Conservation (phyloP, 2,797 vertebrate genomes). For the Xenopus petersii region DNA sequence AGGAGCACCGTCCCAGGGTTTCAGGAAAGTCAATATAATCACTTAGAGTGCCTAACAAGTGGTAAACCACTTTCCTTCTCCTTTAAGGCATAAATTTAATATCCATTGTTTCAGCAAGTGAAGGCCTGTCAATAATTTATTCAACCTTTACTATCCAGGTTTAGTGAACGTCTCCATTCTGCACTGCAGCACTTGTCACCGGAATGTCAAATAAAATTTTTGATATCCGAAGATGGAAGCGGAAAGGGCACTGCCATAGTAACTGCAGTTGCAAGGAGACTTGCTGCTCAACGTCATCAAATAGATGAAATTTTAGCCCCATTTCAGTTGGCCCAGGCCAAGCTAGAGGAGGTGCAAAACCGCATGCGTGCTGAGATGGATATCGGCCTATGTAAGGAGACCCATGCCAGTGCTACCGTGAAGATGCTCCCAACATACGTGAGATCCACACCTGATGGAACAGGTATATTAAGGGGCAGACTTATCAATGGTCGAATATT, state of each 20-base stretch:
- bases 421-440: conserved; percentile 71
- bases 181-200: conserved; percentile 64
- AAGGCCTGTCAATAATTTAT: not conserved
- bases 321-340: conserved; percentile 22
- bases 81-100: no score
- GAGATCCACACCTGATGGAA: conserved; percentile 58
- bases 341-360: conserved; percentile 55
- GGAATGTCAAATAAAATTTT: conserved; percentile 61
- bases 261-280: conserved; percentile 71
- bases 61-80: no score
- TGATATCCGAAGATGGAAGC: conserved; percentile 68
- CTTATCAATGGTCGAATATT: no score
- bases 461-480: conserved; percentile 52
- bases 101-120: no score
- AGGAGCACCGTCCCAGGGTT: no score
- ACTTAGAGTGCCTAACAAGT: no score
- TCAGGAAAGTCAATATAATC: no score
- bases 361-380: conserved; percentile 69
- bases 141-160: conserved; percentile 53
- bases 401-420: conserved; percentile 47
- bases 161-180: conserved; percentile 52
- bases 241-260: conserved; percentile 77
- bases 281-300: conserved; percentile 40
- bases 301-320: conserved; percentile 60
- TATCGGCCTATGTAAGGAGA: conserved; percentile 55